Conservation (phyloP, 2,113 vertebrate species). For the Solea solea region DNA sequence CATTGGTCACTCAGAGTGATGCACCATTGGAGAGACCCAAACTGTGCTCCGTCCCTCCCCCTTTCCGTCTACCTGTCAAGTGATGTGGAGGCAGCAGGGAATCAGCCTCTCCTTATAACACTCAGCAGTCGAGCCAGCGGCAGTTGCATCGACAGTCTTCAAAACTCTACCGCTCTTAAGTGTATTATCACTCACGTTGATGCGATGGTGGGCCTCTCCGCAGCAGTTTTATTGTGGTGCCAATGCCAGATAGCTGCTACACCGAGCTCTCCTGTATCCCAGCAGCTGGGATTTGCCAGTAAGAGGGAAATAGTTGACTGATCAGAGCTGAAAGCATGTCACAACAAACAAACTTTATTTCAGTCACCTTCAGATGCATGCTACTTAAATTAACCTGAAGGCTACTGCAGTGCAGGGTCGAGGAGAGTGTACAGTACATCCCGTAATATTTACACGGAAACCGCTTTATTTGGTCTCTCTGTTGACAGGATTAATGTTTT, state of each 20-base stretch:
- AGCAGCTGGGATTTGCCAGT: conserved; percentile 25
- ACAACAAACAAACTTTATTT: conserved; percentile 19
- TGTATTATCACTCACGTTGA: conserved; percentile 50
- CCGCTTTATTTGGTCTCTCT: conserved; percentile 32
- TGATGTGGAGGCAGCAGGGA: conserved; percentile 44
- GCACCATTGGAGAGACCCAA: conserved; percentile 61
- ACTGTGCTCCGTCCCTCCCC: conserved; percentile 14
- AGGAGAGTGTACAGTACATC: not conserved
- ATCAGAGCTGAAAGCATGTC: conserved; percentile 32
- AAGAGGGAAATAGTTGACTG: conserved; percentile 8
- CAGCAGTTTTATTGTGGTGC: conserved; percentile 34
- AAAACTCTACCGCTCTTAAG: conserved; percentile 46
- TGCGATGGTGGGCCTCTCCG: conserved; percentile 43
- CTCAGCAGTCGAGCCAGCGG: conserved; percentile 49
- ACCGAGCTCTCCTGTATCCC: conserved; percentile 21
- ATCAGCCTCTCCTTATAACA: conserved; percentile 42
- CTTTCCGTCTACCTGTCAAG: conserved; percentile 54
- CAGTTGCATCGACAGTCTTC: conserved; percentile 55
- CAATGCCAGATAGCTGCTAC: too few relatives aligned
- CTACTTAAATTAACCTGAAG: not conserved
- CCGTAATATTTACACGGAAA: not conserved
- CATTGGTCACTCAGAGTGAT: conserved; percentile 78
- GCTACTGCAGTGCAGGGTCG: not conserved
- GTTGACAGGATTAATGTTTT: not conserved
- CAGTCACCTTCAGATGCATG: not conserved